These are phyloP conservation scores for Homarus gammarus DNA, from an alignment of 2,888 invertebrate species.

Conservation along the genomic window DNA sequence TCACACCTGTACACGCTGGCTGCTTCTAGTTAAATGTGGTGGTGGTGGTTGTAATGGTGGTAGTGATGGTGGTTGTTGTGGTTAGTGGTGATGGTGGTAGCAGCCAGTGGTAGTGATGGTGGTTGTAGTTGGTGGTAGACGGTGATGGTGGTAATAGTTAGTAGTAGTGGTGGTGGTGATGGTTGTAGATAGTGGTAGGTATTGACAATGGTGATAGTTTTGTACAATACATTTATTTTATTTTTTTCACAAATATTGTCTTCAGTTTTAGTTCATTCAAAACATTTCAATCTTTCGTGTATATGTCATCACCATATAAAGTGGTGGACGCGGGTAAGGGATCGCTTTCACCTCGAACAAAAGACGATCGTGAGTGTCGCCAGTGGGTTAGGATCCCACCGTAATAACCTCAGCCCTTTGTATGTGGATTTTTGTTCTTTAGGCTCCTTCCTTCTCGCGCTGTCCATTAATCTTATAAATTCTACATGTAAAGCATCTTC, in stretches of 20 bases:
- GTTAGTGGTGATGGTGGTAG: neutral
- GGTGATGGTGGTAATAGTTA: too few species aligned
- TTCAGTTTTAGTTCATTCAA: too few species aligned
- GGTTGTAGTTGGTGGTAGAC: neutral
- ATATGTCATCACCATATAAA: constrained; percentile 24
- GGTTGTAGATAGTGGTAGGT: neutral
- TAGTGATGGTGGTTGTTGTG: neutral
- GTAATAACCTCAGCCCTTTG: constrained; percentile 48
- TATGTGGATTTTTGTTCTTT: constrained; percentile 44
- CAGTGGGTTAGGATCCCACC: constrained; percentile 29
- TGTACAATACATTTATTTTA: too few species aligned
- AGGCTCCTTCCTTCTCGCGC: constrained; percentile 2
- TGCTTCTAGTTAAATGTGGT: neutral
- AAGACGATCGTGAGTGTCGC: constrained; percentile 42
- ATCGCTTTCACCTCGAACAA: constrained; percentile 40
- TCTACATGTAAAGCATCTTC: too few species aligned
- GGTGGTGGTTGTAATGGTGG: too few species aligned
- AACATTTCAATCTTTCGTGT: neutral
- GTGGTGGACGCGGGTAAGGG: constrained; percentile 24
- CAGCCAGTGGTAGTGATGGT: neutral
- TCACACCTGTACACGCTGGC: neutral
- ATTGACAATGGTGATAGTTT: neutral
- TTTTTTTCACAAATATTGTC: too few species aligned
- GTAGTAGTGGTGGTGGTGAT: too few species aligned
- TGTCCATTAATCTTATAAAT: neutral